phyloP scores from a whole-genome alignment of 2,888 invertebrate genomes.

The Cosmia pyralina region DNA sequence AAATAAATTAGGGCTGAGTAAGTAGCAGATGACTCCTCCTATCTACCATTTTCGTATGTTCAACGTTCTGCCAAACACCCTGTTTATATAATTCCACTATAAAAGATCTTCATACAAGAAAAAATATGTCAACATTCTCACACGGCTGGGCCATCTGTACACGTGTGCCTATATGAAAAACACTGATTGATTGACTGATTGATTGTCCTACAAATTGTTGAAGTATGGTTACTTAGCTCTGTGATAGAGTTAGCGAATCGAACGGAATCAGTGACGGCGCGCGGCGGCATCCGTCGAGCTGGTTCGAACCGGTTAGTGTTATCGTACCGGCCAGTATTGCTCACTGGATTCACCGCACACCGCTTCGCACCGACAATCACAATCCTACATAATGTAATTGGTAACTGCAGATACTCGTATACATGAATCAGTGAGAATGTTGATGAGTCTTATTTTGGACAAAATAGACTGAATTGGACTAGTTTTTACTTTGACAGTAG shows the following conservation, averaged over 20 bases:
- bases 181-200: no score
- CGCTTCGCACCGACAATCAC: slow-evolving; percentile 40
- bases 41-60: no score
- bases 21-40: no score
- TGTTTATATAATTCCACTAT: background rate
- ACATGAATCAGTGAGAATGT: slow-evolving; percentile 7
- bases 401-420: slow-evolving; percentile 12
- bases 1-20: no score
- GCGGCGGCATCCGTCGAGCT: slow-evolving; percentile 66
- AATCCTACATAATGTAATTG: slow-evolving; percentile 30
- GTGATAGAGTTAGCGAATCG: slow-evolving; percentile 48
- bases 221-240: slow-evolving; percentile 49
- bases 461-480: background rate
- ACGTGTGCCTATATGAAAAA: slow-evolving; percentile 43
- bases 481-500: no score
- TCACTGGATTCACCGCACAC: slow-evolving; percentile 57
- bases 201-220: slow-evolving; percentile 38
- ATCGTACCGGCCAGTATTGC: slow-evolving; percentile 62
- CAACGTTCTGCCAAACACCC: no score
- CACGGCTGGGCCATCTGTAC: slow-evolving; percentile 32
- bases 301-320: slow-evolving; percentile 70
- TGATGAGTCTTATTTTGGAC: slow-evolving; percentile 7
- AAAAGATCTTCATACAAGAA: background rate
- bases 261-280: slow-evolving; percentile 61
- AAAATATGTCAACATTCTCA: slow-evolving; percentile 21